Conservation (phyloP, 2,113 vertebrate species). For the Miniopterus natalensis region DNA sequence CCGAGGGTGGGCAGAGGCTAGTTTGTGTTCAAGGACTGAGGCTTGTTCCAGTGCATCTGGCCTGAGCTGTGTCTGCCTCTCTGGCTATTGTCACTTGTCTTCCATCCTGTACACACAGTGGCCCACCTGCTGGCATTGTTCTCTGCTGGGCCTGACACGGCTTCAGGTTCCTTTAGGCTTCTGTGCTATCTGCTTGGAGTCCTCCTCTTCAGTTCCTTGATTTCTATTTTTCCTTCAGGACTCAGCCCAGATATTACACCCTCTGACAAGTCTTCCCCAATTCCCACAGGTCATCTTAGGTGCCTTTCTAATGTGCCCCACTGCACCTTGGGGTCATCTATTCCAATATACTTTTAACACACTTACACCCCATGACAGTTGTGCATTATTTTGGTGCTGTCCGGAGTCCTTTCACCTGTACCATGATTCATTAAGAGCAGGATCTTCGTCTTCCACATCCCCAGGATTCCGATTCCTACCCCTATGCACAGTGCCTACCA, state of each 20-base stretch:
- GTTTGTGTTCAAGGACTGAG: not conserved
- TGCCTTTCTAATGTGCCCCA: not conserved
- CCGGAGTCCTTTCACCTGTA: not conserved
- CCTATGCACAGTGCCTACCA: not conserved
- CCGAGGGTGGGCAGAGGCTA: not conserved
- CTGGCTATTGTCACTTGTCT: fast-evolving
- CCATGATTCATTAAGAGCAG: not conserved
- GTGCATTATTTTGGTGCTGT: not conserved
- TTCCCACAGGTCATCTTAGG: not conserved
- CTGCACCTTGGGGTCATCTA: not conserved
- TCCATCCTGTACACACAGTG: not conserved
- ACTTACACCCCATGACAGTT: not conserved
- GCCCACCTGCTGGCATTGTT: not conserved
- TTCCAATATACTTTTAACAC: not conserved
- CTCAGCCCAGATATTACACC: not conserved
- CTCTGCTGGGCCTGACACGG: not conserved
- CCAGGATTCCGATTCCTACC: not conserved
- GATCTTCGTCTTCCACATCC: not conserved
- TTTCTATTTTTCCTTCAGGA: not conserved
- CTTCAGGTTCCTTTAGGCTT: not conserved
- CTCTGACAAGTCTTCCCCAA: not conserved
- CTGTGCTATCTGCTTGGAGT: not conserved
- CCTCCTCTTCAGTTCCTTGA: not conserved
- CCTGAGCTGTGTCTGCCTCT: not conserved
- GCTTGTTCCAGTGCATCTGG: not conserved